Base-by-base conservation (phyloP, 1,140 invertebrate species). In the Bombus sibiricus region DNA sequence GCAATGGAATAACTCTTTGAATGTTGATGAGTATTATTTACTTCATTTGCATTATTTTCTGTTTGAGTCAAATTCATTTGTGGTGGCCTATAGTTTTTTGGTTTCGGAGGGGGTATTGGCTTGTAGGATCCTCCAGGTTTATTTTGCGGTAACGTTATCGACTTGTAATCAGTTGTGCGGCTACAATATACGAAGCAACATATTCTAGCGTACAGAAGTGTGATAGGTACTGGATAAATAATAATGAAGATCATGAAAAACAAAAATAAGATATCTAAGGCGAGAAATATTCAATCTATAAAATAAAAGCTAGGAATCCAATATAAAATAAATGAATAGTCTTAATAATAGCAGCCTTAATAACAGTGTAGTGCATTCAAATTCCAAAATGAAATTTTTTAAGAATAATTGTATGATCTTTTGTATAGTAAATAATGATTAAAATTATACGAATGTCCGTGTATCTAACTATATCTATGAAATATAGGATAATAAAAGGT, bases 41-140 rank as follows among this genome's bases (percentile, higher is more conserved):
- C 91, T 79, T 94, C 94, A 43, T 92, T 95, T 25, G 84, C 89
- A 37, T 85, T 91, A 43, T 86, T 91, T 25, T 95, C 94, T 57
- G 94, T 92, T 68, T 94, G 94, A 43, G 91, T 86, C 13, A 94
- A 37, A 34, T 75, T 73, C 5, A 73, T 85, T 41, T 96, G 96
- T 0, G 98, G 97, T 47, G 98, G 97, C 32, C 98, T 96, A 92
- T 98, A 98, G 94, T 98, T 98, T 92, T 98, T 98, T 59, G 98
- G 98, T 93, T 98, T 98, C 1, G 98, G 98, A 39, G 98, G 98
- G 39, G 98, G 98, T 80, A 98, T 97, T 0, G 98, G 98, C 93
- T 98, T 98, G 94, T 98, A 98, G 28, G 96, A 95, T 37, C 96
- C 96, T 47, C 95, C 92, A 3, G 94, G 89, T 80, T 95, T 95